Conservation (phyloP, 2,113 vertebrate genomes). For the Sigmodon hispidus region DNA sequence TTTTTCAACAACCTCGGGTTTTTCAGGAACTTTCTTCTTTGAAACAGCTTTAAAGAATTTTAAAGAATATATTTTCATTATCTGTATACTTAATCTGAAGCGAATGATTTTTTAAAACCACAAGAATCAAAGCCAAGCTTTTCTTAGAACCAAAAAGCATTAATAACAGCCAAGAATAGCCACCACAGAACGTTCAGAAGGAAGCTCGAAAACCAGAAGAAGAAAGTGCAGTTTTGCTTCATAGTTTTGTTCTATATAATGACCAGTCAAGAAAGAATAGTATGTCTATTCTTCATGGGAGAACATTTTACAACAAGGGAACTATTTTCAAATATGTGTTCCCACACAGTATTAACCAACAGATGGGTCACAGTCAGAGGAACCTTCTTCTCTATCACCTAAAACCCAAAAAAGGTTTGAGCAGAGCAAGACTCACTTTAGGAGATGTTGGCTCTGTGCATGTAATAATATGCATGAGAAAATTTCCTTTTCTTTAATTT, state of each 20-base stretch:
- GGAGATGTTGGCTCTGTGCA: slow-evolving; percentile 29
- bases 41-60: slow-evolving; percentile 87
- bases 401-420: slow-evolving; percentile 1
- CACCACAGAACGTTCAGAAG: slow-evolving; percentile 37
- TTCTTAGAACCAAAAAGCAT: slow-evolving; percentile 53
- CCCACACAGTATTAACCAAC: not conserved
- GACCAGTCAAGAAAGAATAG: slow-evolving; percentile 31
- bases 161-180: slow-evolving; percentile 57
- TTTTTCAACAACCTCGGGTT: slow-evolving; percentile 84
- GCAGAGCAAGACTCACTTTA: not conserved
- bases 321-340: not conserved
- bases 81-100: slow-evolving; percentile 42
- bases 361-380: not conserved
- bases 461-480: not conserved
- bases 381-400: not conserved
- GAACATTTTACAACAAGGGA: not conserved
- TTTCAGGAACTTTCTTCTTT: slow-evolving; percentile 85
- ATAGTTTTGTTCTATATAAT: not conserved
- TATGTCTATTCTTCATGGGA: slow-evolving; percentile 5
- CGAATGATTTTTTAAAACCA: slow-evolving; percentile 21
- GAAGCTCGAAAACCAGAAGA: slow-evolving; percentile 1
- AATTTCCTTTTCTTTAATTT: no score
- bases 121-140: slow-evolving; percentile 67
- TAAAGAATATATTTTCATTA: slow-evolving; percentile 77
- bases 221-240: not conserved